Conservation (phyloP, 2,888 invertebrate genomes). For the Folsomia manolachei region DNA sequence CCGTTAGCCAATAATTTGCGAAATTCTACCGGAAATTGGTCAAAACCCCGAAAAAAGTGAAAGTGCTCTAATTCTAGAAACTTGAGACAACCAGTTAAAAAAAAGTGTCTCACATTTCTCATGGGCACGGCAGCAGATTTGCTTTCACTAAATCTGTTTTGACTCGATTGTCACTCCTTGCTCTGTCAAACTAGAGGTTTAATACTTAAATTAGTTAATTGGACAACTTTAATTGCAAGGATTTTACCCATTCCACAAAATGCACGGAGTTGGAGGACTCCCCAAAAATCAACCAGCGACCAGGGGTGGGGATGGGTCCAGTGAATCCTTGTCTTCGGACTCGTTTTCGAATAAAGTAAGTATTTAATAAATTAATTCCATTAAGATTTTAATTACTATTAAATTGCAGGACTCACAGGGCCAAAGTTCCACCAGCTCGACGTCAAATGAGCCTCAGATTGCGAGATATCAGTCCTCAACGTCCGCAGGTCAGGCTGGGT, state of each 20-base stretch:
- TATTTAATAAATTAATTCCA: not conserved
- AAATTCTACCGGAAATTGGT: too few species aligned
- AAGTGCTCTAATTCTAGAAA: too few species aligned
- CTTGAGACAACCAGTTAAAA: too few species aligned
- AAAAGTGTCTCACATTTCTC: too few species aligned
- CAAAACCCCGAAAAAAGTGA: too few species aligned
- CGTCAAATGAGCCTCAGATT: constrained; percentile 58
- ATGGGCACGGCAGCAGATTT: too few species aligned
- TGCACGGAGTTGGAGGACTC: not conserved
- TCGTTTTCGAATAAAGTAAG: constrained; percentile 55
- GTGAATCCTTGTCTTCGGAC: constrained; percentile 77
- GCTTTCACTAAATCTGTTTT: too few species aligned
- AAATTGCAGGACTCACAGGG: constrained; percentile 56
- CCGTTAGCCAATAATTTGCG: too few species aligned
- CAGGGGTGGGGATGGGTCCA: constrained; percentile 59
- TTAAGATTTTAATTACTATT: not conserved
- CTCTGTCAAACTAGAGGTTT: too few species aligned
- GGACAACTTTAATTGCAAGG: too few species aligned
- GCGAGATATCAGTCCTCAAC: constrained; percentile 26
- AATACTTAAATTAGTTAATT: too few species aligned
- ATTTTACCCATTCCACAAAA: not conserved
- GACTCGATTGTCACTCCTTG: too few species aligned
- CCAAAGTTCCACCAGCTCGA: constrained; percentile 65
- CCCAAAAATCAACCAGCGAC: not conserved
- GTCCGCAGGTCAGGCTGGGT: not conserved